Conservation (phyloP, 2,888 invertebrate species). For the Unio delphinus region DNA sequence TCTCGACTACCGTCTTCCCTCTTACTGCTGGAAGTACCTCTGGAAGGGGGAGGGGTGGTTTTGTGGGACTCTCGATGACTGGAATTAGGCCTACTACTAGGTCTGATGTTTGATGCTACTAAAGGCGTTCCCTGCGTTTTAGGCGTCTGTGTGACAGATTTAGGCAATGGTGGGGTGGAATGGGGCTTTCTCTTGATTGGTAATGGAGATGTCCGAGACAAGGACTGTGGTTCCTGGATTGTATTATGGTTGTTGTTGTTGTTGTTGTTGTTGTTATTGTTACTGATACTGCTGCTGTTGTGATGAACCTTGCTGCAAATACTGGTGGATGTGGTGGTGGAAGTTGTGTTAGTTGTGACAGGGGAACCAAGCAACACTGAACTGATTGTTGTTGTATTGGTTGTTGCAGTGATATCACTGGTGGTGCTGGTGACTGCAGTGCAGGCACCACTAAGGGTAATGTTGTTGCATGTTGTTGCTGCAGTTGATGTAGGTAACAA, state of each 20-base stretch:
- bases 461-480: too few relatives aligned
- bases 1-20: slow-evolving; percentile 17
- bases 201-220: slow-evolving; percentile 15
- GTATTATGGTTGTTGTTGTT: background rate
- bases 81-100: too few relatives aligned
- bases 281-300: background rate
- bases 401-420: slow-evolving; percentile 48
- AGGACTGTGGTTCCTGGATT: slow-evolving; percentile 10
- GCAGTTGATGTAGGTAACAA: too few relatives aligned
- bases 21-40: slow-evolving; percentile 17
- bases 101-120: background rate
- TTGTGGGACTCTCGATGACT: slow-evolving; percentile 20
- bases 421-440: slow-evolving; percentile 70
- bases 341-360: slow-evolving; percentile 10
- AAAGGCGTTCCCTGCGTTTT: slow-evolving; percentile 7
- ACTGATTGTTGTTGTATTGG: slow-evolving; percentile 62
- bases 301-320: background rate
- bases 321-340: slow-evolving; percentile 8
- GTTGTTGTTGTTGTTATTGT: slow-evolving; percentile 1
- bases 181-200: slow-evolving; percentile 11
- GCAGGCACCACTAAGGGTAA: too few relatives aligned
- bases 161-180: slow-evolving; percentile 15
- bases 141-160: slow-evolving; percentile 5
- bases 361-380: slow-evolving; percentile 24
- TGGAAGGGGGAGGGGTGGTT: slow-evolving; percentile 20